These are phyloP conservation scores for Yponomeuta sedellus DNA, from an alignment of 2,888 invertebrate species.

Conservation along the genomic window DNA sequence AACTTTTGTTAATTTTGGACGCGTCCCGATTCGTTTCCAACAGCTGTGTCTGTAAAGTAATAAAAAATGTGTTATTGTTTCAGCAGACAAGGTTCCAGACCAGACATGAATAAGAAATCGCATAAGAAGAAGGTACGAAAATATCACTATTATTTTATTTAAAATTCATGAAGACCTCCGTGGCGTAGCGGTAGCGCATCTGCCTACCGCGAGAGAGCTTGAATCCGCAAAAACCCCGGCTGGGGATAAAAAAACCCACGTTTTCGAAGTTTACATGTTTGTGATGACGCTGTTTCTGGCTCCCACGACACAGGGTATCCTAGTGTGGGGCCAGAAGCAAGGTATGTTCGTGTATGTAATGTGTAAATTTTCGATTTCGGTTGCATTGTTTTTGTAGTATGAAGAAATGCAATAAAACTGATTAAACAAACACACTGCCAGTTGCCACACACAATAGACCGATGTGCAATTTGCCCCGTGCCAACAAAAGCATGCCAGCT, in stretches of 20 bases:
- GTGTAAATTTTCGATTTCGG: neutral
- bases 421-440: neutral
- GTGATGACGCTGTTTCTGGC: too few species aligned
- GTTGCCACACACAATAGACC: neutral
- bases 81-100: constrained; percentile 33
- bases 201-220: too few species aligned
- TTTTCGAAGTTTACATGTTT: too few species aligned
- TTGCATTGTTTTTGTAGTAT: too few species aligned
- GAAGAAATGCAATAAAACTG: neutral
- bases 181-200: too few species aligned
- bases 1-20: neutral
- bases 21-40: constrained; percentile 11
- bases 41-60: constrained; percentile 25
- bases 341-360: too few species aligned
- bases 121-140: constrained; percentile 64
- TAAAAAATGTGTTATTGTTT: constrained; percentile 35
- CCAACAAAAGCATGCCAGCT: constrained; percentile 26
- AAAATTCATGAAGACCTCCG: too few species aligned
- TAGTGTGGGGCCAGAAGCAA: too few species aligned
- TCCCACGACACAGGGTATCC: too few species aligned
- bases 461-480: constrained; percentile 19
- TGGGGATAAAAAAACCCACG: too few species aligned
- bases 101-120: constrained; percentile 61
- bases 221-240: too few species aligned
- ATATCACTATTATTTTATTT: too few species aligned